These are phyloP conservation scores for Dascillus cervinus DNA, from an alignment of 2,888 invertebrate genomes.

Conservation along the genomic window DNA sequence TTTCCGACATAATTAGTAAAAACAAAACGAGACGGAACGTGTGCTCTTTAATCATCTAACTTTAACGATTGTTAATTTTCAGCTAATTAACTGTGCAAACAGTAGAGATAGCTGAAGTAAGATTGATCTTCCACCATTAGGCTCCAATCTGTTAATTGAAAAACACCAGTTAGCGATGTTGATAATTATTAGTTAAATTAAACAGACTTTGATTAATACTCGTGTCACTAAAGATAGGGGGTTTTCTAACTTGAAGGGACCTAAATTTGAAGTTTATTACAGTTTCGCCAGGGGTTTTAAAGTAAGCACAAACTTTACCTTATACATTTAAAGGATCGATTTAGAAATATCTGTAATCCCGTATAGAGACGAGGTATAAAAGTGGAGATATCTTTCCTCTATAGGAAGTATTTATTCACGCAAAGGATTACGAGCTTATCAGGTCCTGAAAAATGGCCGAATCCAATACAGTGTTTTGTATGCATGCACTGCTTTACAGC, in stretches of 20 bases:
- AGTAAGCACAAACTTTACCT: too few relatives aligned
- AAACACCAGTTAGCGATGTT: conserved; percentile 18
- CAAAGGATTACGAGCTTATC: conserved; percentile 36
- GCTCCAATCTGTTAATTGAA: conserved; percentile 19
- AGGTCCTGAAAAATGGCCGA: conserved; percentile 29
- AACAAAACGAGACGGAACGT: too few relatives aligned
- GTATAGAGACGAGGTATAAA: conserved; percentile 25
- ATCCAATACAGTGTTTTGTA: conserved; percentile 30
- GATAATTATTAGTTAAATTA: conserved; percentile 22
- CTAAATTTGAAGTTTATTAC: too few relatives aligned
- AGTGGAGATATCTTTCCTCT: conserved; percentile 35
- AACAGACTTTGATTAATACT: conserved; percentile 22
- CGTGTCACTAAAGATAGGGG: conserved; percentile 9
- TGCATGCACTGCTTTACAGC: conserved; percentile 26
- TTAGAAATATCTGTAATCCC: conserved; percentile 34
- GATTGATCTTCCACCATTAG: conserved; percentile 20
- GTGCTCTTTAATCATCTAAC: conserved; percentile 17
- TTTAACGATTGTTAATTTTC: conserved; percentile 15
- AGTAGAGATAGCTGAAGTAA: conserved; percentile 21
- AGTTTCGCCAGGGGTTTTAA: too few relatives aligned
- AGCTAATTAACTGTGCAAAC: conserved; percentile 25
- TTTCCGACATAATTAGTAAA: too few relatives aligned
- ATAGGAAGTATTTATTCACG: conserved; percentile 36
- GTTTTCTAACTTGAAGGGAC: conserved; percentile 4
- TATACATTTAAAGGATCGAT: too few relatives aligned